These are phyloP conservation scores for Otolemur garnettii DNA, from an alignment of 2,113 vertebrate species.

Conservation along the genomic window DNA sequence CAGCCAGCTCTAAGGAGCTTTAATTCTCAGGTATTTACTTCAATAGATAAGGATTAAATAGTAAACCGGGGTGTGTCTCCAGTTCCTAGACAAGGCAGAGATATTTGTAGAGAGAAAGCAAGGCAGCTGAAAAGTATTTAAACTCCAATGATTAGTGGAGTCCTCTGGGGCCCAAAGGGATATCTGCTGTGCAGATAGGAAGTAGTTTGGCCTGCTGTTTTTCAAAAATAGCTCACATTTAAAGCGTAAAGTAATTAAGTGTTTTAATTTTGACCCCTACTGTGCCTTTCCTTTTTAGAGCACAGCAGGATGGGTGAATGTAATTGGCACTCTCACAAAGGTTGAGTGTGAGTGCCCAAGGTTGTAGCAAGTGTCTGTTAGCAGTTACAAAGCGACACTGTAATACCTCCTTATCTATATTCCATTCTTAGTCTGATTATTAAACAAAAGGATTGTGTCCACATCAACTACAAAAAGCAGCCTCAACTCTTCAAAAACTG, in stretches of 20 bases:
- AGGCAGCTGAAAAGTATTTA: constrained; percentile 57
- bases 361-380: constrained; percentile 63
- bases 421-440: background rate
- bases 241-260: constrained; percentile 73
- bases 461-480: background rate
- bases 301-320: constrained; percentile 67
- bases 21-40: constrained; percentile 73
- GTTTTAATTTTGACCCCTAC: constrained; percentile 71
- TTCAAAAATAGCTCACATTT: constrained; percentile 68
- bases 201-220: constrained; percentile 62
- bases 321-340: constrained; percentile 75
- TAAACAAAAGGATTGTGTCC: background rate
- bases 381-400: constrained; percentile 47
- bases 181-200: constrained; percentile 56
- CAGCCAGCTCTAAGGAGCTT: constrained; percentile 56
- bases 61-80: constrained; percentile 3
- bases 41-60: constrained; percentile 60
- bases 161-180: constrained; percentile 49
- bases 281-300: constrained; percentile 61
- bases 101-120: constrained; percentile 5
- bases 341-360: constrained; percentile 68
- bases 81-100: constrained; percentile 54
- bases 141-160: constrained; percentile 69
- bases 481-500: background rate
- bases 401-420: constrained; percentile 6